A percentile compares a stretch with the other conserved stretches of the same genome.
phyloP scores from a whole-genome alignment of 2,113 vertebrate species.

The Erythrocebus patas region DNA sequence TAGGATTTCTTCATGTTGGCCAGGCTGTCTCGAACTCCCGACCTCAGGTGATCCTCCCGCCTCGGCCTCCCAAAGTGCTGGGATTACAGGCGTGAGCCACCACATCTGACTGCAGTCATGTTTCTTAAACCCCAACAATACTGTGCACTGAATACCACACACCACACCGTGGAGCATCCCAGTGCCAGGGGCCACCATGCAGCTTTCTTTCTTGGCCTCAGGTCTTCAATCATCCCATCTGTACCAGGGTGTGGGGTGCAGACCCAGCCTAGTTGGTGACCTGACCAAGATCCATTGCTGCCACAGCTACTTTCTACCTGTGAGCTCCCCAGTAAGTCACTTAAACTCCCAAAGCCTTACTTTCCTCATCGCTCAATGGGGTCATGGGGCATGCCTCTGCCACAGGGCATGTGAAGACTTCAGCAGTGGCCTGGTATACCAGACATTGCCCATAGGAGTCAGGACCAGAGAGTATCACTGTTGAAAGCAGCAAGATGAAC shows the following conservation, averaged over 20 bases:
- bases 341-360: neutral
- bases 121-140: neutral
- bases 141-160: neutral
- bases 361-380: neutral
- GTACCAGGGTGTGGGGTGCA: neutral
- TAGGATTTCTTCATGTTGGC: no score
- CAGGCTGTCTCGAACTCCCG: no score
- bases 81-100: no score
- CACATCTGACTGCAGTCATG: no score
- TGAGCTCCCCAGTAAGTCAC: neutral
- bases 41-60: no score
- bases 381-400: neutral
- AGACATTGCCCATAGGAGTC: neutral
- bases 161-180: rapidly evolving
- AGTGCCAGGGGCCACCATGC: neutral
- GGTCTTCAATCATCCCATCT: neutral
- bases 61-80: no score
- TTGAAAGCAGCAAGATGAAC: neutral
- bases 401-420: neutral
- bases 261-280: neutral
- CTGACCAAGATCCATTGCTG: neutral
- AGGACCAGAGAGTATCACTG: neutral
- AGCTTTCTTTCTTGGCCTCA: neutral
- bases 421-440: neutral
- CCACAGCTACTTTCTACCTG: neutral